A percentile compares a stretch with the other conserved stretches of the same genome.
Evolutionary conservation across 2,888 invertebrate species (phyloP).

Genomic region (Spialia ferax): DNA sequence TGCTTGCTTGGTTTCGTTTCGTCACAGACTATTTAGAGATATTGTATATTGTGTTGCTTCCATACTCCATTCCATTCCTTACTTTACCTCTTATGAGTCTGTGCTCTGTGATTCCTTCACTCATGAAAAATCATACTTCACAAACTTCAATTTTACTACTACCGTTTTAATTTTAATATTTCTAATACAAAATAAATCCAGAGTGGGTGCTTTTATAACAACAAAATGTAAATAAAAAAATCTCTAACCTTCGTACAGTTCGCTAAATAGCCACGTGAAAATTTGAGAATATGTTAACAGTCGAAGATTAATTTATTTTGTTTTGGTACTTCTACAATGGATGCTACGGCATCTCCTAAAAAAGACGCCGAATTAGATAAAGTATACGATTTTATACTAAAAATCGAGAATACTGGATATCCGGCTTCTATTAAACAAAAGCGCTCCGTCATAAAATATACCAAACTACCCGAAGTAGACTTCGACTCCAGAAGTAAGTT

Average conservation of each 20-base stretch:
- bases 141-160: too few species aligned
- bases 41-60: too few species aligned
- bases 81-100: too few species aligned
- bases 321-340: conserved; percentile 4
- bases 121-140: too few species aligned
- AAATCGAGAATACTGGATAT: conserved; percentile 59
- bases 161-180: too few species aligned
- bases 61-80: too few species aligned
- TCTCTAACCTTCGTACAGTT: background rate
- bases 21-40: too few species aligned
- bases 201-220: background rate
- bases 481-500: conserved; percentile 65
- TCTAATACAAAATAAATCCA: too few species aligned
- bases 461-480: conserved; percentile 73
- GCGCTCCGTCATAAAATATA: conserved; percentile 71
- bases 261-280: background rate
- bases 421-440: conserved; percentile 58
- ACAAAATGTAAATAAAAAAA: background rate
- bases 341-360: conserved; percentile 48
- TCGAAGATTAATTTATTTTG: background rate
- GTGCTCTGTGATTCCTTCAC: too few species aligned
- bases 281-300: background rate
- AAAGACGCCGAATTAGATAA: conserved; percentile 59
- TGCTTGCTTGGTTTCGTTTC: too few species aligned
- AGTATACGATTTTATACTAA: conserved; percentile 61